phyloP scores from a whole-genome alignment of 1,140 invertebrate species.

The Adelges cooleyi region DNA sequence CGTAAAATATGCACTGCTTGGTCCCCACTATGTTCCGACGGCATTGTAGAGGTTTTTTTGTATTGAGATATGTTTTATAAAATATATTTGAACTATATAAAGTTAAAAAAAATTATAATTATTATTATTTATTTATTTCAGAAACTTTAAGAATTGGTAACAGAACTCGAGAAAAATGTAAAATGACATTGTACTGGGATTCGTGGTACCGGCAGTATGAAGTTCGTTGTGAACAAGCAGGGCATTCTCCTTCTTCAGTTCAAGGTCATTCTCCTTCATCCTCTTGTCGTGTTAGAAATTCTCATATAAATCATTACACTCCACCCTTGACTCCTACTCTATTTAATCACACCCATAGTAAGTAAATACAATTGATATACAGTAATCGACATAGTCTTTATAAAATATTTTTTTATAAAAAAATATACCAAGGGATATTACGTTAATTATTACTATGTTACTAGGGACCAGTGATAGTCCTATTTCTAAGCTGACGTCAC shows the following conservation, averaged over 20 bases:
- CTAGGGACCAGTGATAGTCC: constrained; percentile 11
- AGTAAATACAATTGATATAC: neutral
- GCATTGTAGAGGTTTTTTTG: no score
- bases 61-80: no score
- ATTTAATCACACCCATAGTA: constrained; percentile 28
- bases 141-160: constrained; percentile 15
- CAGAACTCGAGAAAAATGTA: constrained; percentile 19
- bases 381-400: no score
- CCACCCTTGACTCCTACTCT: constrained; percentile 19
- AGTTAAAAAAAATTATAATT: neutral
- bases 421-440: neutral
- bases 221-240: constrained; percentile 34
- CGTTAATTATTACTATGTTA: neutral
- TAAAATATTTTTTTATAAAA: no score
- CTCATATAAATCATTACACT: constrained; percentile 26
- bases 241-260: constrained; percentile 22
- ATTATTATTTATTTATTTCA: neutral
- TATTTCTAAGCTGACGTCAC: constrained; percentile 18
- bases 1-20: no score
- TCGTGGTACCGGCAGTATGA: constrained; percentile 64
- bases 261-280: constrained; percentile 26
- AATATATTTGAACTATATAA: no score
- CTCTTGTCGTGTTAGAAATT: constrained; percentile 3
- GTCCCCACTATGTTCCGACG: no score
- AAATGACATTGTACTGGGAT: constrained; percentile 67